Evolutionary conservation across 1,140 invertebrate species (phyloP), one percentile per base, ranked within the genome.

Genomic region (Drosophila bipectinata): DNA sequence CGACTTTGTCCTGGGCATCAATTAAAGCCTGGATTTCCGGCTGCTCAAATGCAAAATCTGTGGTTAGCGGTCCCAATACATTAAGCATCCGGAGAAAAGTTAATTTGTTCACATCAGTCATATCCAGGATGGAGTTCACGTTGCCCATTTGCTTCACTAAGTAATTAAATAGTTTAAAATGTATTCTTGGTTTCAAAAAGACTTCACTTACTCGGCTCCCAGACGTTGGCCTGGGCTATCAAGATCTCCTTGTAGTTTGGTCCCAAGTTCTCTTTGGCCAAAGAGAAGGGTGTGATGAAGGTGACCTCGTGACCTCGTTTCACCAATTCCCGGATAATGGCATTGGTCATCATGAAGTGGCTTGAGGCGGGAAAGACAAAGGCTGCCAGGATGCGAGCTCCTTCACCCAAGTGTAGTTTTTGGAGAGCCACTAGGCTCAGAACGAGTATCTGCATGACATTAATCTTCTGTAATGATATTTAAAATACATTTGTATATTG

Each of bases 11-110:
- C 15, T 68, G 75, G 24, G 68, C 77, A 39, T 91, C 75, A 15
- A 93, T 82, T 1, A 93, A 47, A 0, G 88, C 61, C 74, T 92
- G 79, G 0, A 93, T 58, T 56, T 79, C 77, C 0, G 88, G 79
- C 24, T 92, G 85, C 4, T 91, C 82, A 6, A 93, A 82, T 2
- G 89, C 91, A 54, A 89, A 81, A 30, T 92, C 82, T 0, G 90
- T 92, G 5, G 55, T 83, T 24, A 0, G 76, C 1, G 0, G 26
- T 26, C 91, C 91, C 56, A 90, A 64, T 0, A 45, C 1, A 6
- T 58, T 39, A 0, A 48, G 34, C 18, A 81, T 12, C 0, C 41
- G 44, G 0, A 81, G 21, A n/a, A 87, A 81, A 0, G 61, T 56
- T 0, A 59, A 1, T 0, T 39, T 66, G 0, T 57, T 15, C 3